Evolutionary conservation across 2,888 invertebrate genomes (phyloP).

Genomic region (Dasypogon diadema): DNA sequence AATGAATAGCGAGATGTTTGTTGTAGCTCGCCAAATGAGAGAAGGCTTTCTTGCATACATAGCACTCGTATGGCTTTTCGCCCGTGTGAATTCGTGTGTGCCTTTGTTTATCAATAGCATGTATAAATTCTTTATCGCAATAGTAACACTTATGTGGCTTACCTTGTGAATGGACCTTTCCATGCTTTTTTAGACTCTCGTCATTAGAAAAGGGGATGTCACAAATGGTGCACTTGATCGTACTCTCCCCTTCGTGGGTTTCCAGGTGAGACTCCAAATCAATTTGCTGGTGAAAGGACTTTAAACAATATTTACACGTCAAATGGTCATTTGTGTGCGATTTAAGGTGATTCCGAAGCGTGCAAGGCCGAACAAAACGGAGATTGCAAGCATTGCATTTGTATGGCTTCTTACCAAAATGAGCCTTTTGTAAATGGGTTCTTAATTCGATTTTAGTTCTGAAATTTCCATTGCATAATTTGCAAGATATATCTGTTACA

Average conservation of each 20-base stretch:
- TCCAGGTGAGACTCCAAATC: constrained; percentile 69
- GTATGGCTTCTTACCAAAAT: constrained; percentile 59
- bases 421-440: constrained; percentile 34
- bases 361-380: constrained; percentile 70
- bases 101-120: constrained; percentile 46
- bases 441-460: constrained; percentile 11
- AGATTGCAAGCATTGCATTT: constrained; percentile 70
- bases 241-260: constrained; percentile 57
- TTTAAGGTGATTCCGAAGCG: constrained; percentile 71
- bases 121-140: constrained; percentile 54
- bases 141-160: constrained; percentile 52
- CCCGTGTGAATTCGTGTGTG: constrained; percentile 55
- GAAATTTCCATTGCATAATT: constrained; percentile 12
- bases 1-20: constrained; percentile 53
- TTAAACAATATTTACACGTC: constrained; percentile 69
- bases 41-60: constrained; percentile 50
- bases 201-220: constrained; percentile 45
- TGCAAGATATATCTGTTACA: no score
- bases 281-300: constrained; percentile 67
- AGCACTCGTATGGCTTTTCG: constrained; percentile 52
- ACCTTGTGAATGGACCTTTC: constrained; percentile 48
- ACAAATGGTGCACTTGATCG: constrained; percentile 46
- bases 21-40: constrained; percentile 44
- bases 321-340: constrained; percentile 63
- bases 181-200: constrained; percentile 39